Evolutionary conservation across 2,797 vertebrate species (phyloP).

Genomic region (Sebastes steindachneri): DNA sequence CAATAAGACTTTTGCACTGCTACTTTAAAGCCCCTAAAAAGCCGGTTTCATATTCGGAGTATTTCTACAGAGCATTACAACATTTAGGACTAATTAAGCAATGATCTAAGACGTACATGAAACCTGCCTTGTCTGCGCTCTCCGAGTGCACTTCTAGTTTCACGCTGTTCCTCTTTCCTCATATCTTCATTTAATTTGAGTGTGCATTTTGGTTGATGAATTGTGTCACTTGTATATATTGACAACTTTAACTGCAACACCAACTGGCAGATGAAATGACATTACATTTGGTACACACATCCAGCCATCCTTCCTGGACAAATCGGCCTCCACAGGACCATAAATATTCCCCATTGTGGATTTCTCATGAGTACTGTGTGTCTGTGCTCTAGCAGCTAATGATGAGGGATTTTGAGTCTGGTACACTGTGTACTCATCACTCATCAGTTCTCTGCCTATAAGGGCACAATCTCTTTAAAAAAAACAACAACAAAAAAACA

Average conservation of each 20-base stretch:
- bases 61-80: background rate
- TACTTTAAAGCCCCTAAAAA: background rate
- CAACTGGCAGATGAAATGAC: background rate
- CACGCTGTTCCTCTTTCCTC: background rate
- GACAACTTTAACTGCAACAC: background rate
- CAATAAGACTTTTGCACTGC: background rate
- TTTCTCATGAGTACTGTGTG: background rate
- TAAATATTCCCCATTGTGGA: slow-evolving; percentile 15
- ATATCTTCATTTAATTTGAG: background rate
- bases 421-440: background rate
- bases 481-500: background rate
- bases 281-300: background rate
- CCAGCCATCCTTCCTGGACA: background rate
- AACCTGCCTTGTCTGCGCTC: too few relatives aligned
- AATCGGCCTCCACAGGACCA: slow-evolving; percentile 3
- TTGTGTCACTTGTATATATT: background rate
- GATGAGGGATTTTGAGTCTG: slow-evolving; percentile 1
- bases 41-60: background rate
- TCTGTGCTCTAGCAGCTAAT: background rate
- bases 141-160: too few relatives aligned
- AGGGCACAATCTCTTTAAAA: background rate
- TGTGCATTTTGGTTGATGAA: background rate
- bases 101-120: too few relatives aligned
- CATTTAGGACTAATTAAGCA: background rate
- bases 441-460: background rate